Conservation (phyloP, 1,140 invertebrate species). For the Bombus superbus region DNA sequence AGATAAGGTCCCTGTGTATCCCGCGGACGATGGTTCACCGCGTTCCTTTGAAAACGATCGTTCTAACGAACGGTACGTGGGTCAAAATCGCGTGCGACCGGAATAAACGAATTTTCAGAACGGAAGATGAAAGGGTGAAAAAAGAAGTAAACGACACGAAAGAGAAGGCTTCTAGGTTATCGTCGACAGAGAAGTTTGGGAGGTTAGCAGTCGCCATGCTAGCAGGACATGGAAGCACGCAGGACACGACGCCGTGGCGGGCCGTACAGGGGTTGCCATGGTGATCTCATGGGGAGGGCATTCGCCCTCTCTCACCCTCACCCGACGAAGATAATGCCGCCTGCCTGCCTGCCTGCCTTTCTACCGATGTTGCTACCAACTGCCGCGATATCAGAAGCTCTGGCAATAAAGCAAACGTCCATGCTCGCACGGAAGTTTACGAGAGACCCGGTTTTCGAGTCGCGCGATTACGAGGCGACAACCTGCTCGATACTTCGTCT, state of each 20-base stretch:
- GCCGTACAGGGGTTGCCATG: slow-evolving; percentile 80
- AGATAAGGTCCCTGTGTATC: neutral
- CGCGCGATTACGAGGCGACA: slow-evolving; percentile 69
- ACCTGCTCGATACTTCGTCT: slow-evolving; percentile 48
- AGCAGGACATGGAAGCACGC: slow-evolving; percentile 75
- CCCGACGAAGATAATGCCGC: slow-evolving; percentile 76
- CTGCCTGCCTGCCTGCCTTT: slow-evolving; percentile 75
- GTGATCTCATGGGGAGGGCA: slow-evolving; percentile 79
- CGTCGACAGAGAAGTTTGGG: slow-evolving; percentile 71
- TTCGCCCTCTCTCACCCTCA: slow-evolving; percentile 80
- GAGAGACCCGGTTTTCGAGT: slow-evolving; percentile 67
- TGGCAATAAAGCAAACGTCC: slow-evolving; percentile 78
- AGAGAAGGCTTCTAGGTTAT: slow-evolving; percentile 64
- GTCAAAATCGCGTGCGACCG: neutral
- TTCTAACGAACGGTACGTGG: neutral
- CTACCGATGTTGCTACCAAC: slow-evolving; percentile 77
- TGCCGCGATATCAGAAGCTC: slow-evolving; percentile 76
- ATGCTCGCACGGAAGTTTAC: slow-evolving; percentile 64
- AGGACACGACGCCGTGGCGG: slow-evolving; percentile 77
- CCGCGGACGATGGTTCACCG: neutral
- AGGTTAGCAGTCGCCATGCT: slow-evolving; percentile 79
- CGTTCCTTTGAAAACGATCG: slow-evolving; percentile 1
- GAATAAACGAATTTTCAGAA: slow-evolving; percentile 25
- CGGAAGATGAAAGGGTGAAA: neutral
- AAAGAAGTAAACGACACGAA: slow-evolving; percentile 2